Base-by-base conservation (phyloP, 2,797 vertebrate species). In the Mormyrops attenuatus region DNA sequence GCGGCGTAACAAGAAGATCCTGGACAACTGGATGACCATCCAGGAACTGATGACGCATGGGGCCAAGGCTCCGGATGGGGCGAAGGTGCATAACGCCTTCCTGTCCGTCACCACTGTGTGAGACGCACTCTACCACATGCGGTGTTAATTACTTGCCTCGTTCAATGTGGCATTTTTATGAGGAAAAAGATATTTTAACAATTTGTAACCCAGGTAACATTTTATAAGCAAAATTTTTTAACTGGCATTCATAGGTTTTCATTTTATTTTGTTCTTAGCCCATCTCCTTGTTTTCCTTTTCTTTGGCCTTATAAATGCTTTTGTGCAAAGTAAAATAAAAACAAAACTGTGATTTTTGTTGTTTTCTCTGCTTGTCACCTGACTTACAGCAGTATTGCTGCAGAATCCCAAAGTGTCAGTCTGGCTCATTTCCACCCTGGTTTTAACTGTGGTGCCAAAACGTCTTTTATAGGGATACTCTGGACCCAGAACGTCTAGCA, bases 1-100 rank as follows among this genome's bases (percentile, higher is more conserved):
- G 93, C 98, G 97, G 91, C 96, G 98, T 26, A 99, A 99, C 94
- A 98, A 98, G 95, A 99, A 99, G 95, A 99, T 99, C 92, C 95
- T 99, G 92, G 98, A 99, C 95, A 99, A 98, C 95, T 99, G 98
- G 98, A 99, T 99, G 98, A 99, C 98, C 92, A 99, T 99, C 94
- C 98, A 99, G 95, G 98, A 99, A 95, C 95, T 99, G 91, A 98
- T 99, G 98, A 98, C 97, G 90, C 98, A 99, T 0, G 98, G 98
- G 91, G 97, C 97, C 89, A 96, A 97, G 93, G 97, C 97, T 66
- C 98, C 98, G 2, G 98, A 99, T 0, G 97, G 97, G 93, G 96
- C 97, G 0, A 97, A 96, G 94, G 97, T 98, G 55, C 97, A 98
- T 91, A 99, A 98, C 91, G 97, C 98, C 95, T 99, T 99, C 94